These are phyloP conservation scores for Microctonus aethiopoides DNA, from an alignment of 2,888 invertebrate genomes.

Conservation along the genomic window DNA sequence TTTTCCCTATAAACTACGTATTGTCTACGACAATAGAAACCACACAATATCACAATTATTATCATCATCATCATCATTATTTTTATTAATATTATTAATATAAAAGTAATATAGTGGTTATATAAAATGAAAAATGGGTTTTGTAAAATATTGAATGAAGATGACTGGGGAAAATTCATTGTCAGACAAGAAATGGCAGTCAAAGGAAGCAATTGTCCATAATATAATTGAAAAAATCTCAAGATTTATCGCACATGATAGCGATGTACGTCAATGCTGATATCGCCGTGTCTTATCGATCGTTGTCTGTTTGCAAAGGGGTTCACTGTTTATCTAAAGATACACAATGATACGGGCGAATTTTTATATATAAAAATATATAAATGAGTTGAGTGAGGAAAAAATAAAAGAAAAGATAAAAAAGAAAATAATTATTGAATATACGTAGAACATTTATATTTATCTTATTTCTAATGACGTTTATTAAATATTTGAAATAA, in stretches of 20 bases:
- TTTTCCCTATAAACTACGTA: not conserved
- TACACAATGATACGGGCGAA: not conserved
- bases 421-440: not conserved
- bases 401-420: not conserved
- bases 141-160: not conserved
- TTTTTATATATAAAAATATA: not conserved
- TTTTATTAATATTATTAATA: too few relatives aligned
- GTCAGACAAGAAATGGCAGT: too few relatives aligned
- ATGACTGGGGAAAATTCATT: not conserved
- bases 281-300: constrained; percentile 51
- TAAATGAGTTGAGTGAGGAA: not conserved
- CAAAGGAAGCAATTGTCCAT: constrained; percentile 11
- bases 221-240: constrained; percentile 23
- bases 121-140: not conserved
- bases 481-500: too few relatives aligned
- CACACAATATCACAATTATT: not conserved
- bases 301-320: constrained; percentile 31
- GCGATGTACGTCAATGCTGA: constrained; percentile 54
- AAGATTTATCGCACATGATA: constrained; percentile 32
- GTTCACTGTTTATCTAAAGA: constrained; percentile 1
- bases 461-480: too few relatives aligned
- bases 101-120: too few relatives aligned
- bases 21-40: not conserved
- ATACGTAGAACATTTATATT: too few relatives aligned
- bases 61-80: too few relatives aligned